phyloP scores from a whole-genome alignment of 2,797 vertebrate species.

The Enteromius anoplus region DNA sequence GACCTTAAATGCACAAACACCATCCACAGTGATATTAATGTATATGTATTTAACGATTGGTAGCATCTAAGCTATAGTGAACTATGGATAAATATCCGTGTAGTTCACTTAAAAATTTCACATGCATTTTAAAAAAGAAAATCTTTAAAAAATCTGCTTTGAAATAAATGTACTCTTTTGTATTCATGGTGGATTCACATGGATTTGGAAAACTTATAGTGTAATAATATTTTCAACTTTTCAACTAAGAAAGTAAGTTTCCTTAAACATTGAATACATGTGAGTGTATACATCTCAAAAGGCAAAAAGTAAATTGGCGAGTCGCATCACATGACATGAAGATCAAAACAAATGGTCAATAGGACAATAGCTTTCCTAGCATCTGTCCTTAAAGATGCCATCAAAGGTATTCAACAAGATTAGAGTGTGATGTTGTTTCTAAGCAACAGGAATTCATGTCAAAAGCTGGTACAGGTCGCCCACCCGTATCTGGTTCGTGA shows the following conservation, averaged over 20 bases:
- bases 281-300: background rate
- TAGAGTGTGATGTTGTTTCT: background rate
- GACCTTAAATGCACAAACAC: conserved; percentile 76
- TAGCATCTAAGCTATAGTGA: background rate
- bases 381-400: background rate
- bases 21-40: background rate
- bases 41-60: background rate
- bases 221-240: background rate
- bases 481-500: background rate
- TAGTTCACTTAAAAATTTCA: background rate
- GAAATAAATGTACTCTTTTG: background rate
- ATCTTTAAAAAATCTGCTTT: background rate
- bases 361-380: background rate
- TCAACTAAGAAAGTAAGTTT: background rate
- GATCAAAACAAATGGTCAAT: background rate
- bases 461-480: background rate
- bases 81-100: background rate
- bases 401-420: background rate
- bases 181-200: background rate
- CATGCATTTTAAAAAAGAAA: background rate
- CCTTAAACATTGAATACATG: background rate
- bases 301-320: background rate
- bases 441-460: background rate
- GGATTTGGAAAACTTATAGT: background rate
- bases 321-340: background rate